Conservation (phyloP, 53 echinoderm and acorn worm genomes). For the Holothuria scabra region DNA sequence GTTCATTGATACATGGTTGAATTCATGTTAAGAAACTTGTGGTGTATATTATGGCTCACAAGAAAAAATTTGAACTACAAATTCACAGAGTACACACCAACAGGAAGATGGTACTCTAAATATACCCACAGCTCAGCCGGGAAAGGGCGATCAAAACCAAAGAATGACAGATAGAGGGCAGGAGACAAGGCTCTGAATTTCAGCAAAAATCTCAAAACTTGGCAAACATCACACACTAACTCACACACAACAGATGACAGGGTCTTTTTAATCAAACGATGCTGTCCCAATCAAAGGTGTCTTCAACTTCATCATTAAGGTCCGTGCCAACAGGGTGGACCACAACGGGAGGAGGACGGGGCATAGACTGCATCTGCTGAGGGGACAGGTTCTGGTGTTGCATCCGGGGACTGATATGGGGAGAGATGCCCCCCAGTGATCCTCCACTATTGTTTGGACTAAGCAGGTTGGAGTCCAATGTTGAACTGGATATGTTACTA, state of each 20-base stretch:
- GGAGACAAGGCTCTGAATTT: not conserved
- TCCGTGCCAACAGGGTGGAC: slow-evolving; percentile 54
- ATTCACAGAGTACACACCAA: no score
- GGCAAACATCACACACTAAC: slow-evolving; percentile 28
- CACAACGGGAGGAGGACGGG: slow-evolving; percentile 46
- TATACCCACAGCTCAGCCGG: no score
- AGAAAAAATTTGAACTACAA: no score
- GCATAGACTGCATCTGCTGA: slow-evolving; percentile 41
- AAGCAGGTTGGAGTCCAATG: slow-evolving; percentile 63
- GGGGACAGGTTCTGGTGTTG: slow-evolving; percentile 46
- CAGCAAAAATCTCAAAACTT: slow-evolving; percentile 16
- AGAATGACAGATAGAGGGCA: slow-evolving; percentile 2
- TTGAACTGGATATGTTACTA: slow-evolving; percentile 80
- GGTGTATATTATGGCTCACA: no score
- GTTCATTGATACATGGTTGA: no score
- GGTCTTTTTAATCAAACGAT: slow-evolving; percentile 46
- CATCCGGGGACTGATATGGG: slow-evolving; percentile 62
- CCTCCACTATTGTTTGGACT: slow-evolving; percentile 84
- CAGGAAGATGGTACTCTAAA: no score
- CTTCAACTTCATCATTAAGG: slow-evolving; percentile 71
- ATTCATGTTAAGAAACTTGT: no score
- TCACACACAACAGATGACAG: not conserved
- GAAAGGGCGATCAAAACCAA: not conserved
- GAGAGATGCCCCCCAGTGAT: slow-evolving; percentile 72
- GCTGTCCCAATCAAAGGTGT: slow-evolving; percentile 86